Percentiles rank a stretch among this genome's conserved stretches.
Evolutionary conservation across 2,113 vertebrate genomes (phyloP).

Genomic region (Apeltes quadracus): DNA sequence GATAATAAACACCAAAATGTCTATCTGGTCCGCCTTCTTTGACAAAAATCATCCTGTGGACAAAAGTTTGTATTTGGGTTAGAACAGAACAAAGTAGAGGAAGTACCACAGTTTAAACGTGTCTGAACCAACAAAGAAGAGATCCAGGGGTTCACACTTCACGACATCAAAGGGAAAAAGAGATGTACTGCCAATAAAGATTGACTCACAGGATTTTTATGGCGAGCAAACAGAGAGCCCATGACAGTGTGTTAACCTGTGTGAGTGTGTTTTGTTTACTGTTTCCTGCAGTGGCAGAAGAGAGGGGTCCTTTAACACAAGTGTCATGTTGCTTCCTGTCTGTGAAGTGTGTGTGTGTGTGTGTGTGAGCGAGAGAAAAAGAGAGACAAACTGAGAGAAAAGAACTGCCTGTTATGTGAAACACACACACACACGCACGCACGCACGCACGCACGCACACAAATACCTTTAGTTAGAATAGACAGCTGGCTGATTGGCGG

Average conservation of each 20-base stretch:
- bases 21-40: not conserved
- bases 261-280: not conserved
- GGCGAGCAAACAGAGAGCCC: not conserved
- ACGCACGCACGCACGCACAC: conserved; percentile 36
- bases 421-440: conserved; percentile 30
- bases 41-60: not conserved
- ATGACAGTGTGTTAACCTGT: not conserved
- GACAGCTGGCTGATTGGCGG: conserved; percentile 71
- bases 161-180: not conserved
- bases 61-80: not conserved
- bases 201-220: not conserved
- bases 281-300: conserved; percentile 33
- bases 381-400: conserved; percentile 34
- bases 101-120: not conserved
- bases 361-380: conserved; percentile 4
- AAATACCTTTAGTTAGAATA: conserved; percentile 55
- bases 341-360: conserved; percentile 35
- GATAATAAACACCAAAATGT: not conserved
- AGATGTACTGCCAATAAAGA: not conserved
- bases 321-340: conserved; percentile 56
- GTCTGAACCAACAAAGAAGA: not conserved
- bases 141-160: not conserved
- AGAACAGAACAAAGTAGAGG: not conserved
- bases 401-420: conserved; percentile 46
- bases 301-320: conserved; percentile 31